These are phyloP conservation scores for Proterorhinus semilunaris DNA, from an alignment of 2,113 vertebrate genomes.

Conservation along the genomic window DNA sequence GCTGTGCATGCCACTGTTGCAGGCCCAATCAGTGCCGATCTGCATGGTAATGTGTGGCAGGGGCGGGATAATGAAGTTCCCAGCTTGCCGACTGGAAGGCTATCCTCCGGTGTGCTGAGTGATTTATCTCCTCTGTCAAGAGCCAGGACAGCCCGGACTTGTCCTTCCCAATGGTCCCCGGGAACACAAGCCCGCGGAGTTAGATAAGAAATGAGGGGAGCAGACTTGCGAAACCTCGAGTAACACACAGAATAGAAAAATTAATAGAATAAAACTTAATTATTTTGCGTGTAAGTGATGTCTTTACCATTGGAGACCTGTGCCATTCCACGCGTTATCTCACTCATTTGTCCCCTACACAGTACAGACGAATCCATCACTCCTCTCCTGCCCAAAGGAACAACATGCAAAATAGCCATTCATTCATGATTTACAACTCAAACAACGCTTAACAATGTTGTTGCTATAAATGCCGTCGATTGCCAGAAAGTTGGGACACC, in stretches of 20 bases:
- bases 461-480: not conserved
- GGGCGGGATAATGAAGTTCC: constrained; percentile 99
- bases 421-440: constrained; percentile 64
- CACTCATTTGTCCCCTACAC: constrained; percentile 50
- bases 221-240: constrained; percentile 62
- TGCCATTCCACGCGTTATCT: constrained; percentile 39
- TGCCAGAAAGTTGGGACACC: not conserved
- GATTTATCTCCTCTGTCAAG: constrained; percentile 99
- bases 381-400: constrained; percentile 50
- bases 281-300: not conserved
- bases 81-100: constrained; percentile 94
- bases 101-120: constrained; percentile 95
- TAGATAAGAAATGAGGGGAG: constrained; percentile 63
- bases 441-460: constrained; percentile 40
- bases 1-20: constrained; percentile 78
- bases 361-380: constrained; percentile 59
- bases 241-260: constrained; percentile 32
- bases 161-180: constrained; percentile 87
- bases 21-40: constrained; percentile 90
- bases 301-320: constrained; percentile 12
- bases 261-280: not conserved
- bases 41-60: constrained; percentile 97
- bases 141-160: constrained; percentile 95
- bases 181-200: constrained; percentile 75
- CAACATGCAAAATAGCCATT: constrained; percentile 54